Evolutionary conservation across 2,797 vertebrate genomes (phyloP).

Genomic region (Rhincodon typus): DNA sequence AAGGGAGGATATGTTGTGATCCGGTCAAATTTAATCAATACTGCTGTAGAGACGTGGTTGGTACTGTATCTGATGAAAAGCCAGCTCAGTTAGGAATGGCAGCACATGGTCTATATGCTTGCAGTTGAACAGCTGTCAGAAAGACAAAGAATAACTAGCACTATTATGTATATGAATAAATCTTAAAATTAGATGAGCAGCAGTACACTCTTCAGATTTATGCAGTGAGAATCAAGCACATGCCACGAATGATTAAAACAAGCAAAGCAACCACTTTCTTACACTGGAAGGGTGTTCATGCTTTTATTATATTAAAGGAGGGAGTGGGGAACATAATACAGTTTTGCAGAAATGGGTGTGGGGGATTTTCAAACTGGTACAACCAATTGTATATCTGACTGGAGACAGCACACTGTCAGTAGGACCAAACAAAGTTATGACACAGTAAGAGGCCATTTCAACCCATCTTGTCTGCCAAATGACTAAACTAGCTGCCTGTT

Average conservation of each 20-base stretch:
- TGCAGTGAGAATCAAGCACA: neutral
- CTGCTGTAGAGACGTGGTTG: slow-evolving; percentile 41
- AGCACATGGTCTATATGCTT: slow-evolving; percentile 70
- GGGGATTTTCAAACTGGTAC: neutral
- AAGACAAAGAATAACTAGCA: neutral
- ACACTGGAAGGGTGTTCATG: too few species aligned
- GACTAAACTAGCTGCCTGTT: too few species aligned
- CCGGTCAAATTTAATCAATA: slow-evolving; percentile 37
- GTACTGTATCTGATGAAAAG: slow-evolving; percentile 58
- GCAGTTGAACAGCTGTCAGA: slow-evolving; percentile 70
- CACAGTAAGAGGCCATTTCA: too few species aligned
- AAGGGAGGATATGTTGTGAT: neutral
- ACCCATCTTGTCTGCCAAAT: too few species aligned
- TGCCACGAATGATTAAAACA: too few species aligned
- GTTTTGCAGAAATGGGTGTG: neutral
- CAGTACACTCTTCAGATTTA: neutral
- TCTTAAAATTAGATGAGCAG: neutral
- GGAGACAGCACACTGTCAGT: neutral
- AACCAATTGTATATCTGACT: neutral
- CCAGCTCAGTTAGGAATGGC: slow-evolving; percentile 80
- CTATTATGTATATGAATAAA: neutral
- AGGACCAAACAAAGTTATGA: neutral
- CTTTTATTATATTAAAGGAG: too few species aligned
- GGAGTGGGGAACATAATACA: neutral
- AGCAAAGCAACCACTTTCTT: too few species aligned